phyloP scores from a whole-genome alignment of 2,888 invertebrate species.

The Chaetogeoica ovagalla region DNA sequence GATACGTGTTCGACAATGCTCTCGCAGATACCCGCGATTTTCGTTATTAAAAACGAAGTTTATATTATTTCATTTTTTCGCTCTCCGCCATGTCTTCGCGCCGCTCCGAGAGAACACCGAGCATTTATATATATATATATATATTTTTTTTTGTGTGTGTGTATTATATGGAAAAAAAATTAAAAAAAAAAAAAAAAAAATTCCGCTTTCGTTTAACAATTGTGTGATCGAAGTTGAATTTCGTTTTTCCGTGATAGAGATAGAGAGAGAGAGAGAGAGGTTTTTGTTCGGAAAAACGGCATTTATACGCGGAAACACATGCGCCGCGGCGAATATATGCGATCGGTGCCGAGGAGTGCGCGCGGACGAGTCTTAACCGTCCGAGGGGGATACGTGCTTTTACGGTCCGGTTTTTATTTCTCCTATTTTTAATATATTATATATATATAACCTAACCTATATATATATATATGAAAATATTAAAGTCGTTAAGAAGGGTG shows the following conservation, averaged over 20 bases:
- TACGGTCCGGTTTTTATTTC: constrained; percentile 29
- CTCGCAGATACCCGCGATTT: too few species aligned
- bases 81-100: too few species aligned
- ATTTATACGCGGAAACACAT: not conserved
- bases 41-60: too few species aligned
- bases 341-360: not conserved
- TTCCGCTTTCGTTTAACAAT: not conserved
- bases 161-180: too few species aligned
- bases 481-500: constrained; percentile 47
- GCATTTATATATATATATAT: too few species aligned
- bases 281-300: not conserved
- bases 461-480: constrained; percentile 4
- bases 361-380: constrained; percentile 2
- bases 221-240: constrained; percentile 4
- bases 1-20: too few species aligned
- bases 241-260: not conserved
- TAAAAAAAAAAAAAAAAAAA: not conserved
- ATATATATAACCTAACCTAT: not conserved
- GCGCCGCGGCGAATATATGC: too few species aligned
- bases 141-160: too few species aligned
- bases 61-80: too few species aligned
- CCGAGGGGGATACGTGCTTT: not conserved
- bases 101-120: too few species aligned
- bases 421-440: not conserved
- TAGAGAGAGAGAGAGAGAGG: not conserved